Conservation (phyloP, 2,888 invertebrate genomes). For the Gandaritis pyraliata region DNA sequence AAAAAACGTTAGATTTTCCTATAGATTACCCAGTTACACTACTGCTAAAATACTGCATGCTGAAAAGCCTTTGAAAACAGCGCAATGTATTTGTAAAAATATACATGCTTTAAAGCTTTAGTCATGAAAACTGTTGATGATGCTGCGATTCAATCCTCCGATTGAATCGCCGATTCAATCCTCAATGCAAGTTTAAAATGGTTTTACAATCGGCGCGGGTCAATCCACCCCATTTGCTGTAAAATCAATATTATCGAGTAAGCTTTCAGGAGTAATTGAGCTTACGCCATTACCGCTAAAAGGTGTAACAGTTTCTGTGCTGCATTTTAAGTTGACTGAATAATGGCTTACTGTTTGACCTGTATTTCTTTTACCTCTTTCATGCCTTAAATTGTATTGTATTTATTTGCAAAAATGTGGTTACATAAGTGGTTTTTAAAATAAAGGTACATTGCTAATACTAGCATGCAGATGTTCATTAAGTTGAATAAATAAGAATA, state of each 20-base stretch:
- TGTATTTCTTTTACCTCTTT: slow-evolving; percentile 1
- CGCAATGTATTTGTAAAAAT: too few relatives aligned
- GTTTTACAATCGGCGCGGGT: slow-evolving; percentile 36
- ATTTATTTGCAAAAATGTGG: too few relatives aligned
- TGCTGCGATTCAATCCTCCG: not conserved
- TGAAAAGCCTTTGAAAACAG: too few relatives aligned
- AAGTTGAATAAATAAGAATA: too few relatives aligned
- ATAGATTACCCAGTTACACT: too few relatives aligned
- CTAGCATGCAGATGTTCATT: too few relatives aligned
- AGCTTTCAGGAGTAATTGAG: slow-evolving; percentile 43
- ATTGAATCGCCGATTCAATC: slow-evolving; percentile 15
- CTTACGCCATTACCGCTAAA: slow-evolving; percentile 42
- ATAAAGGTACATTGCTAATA: too few relatives aligned
- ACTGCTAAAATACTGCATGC: too few relatives aligned
- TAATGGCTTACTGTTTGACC: slow-evolving; percentile 10
- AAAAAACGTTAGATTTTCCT: too few relatives aligned
- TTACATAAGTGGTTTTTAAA: too few relatives aligned
- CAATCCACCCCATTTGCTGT: slow-evolving; percentile 46
- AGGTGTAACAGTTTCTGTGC: slow-evolving; percentile 33
- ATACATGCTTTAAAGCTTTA: too few relatives aligned
- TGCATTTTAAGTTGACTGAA: slow-evolving; percentile 20
- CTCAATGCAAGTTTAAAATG: slow-evolving; percentile 25
- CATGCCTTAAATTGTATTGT: not conserved
- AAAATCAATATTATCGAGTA: slow-evolving; percentile 44
- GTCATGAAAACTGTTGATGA: slow-evolving; percentile 5